Evolutionary conservation across 1,140 invertebrate species (phyloP), one percentile per base, ranked within the genome.

Genomic region (Drosophila eugracilis): DNA sequence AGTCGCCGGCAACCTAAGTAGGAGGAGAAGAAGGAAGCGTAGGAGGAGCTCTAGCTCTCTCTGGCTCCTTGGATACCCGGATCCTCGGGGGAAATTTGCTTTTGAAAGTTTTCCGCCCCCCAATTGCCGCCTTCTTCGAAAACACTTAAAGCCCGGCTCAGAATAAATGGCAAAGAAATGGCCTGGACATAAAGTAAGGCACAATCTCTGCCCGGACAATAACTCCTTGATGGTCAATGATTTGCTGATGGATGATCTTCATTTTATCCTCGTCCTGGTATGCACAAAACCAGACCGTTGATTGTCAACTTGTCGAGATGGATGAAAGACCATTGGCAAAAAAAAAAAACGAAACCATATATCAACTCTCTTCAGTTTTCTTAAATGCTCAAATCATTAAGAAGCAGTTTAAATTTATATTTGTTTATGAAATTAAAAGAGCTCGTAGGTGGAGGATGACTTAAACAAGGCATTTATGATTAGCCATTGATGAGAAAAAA

Each of bases 1-100:
- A 88, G 84, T 78, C 83, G 76, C 55, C 75, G 72, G 65, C 57
- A 67, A 36, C 28, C 36, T n/a, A n/a, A n/a, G n/a, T n/a, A n/a
- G n/a, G n/a, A n/a, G n/a, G n/a, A n/a, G n/a, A n/a, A n/a, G n/a
- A n/a, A n/a, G n/a, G n/a, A n/a, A n/a, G n/a, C n/a, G n/a, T n/a
- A n/a, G n/a, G n/a, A n/a, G 39, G 24, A 54, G 66, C 60, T 71
- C n/a, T n/a, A n/a, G 53, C 63, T 62, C n/a, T n/a, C n/a, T n/a
- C n/a, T n/a, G n/a, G 45, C 71, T 62, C 22, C 30, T 63, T 21
- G 65, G 60, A 78, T 88, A 84, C 83, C 89, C 66, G 28, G 83
- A 78, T 88, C 83, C 83, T 88, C 66, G 28, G 83, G 83, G 83
- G 83, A 88, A 88, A 88, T 88, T 88, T 84, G 83, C 83, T 89